phyloP scores from a whole-genome alignment of 2,797 vertebrate genomes.

The Pipistrellus pygmaeus region DNA sequence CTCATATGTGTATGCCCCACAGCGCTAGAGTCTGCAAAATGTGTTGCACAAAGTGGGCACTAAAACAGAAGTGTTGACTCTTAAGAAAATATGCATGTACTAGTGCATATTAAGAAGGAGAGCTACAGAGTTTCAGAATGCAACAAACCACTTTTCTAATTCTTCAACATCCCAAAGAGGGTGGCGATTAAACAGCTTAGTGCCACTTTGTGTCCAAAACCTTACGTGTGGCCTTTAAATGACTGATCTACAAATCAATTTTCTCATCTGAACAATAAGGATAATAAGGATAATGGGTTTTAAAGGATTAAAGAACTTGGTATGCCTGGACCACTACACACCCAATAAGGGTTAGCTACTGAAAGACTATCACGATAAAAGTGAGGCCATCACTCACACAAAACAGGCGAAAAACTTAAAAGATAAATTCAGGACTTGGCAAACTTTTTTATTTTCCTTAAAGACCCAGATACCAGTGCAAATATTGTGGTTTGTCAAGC shows the following conservation, averaged over 20 bases:
- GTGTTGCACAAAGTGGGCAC: not conserved
- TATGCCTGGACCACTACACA: not conserved
- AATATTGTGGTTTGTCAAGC: not conserved
- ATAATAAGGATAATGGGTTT: not conserved
- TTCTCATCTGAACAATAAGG: not conserved
- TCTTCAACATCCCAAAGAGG: not conserved
- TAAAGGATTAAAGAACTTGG: not conserved
- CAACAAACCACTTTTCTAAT: slow-evolving; percentile 4
- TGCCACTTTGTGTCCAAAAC: not conserved
- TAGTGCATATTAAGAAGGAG: not conserved
- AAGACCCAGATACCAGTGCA: not conserved
- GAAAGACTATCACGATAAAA: slow-evolving; percentile 13
- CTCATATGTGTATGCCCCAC: not conserved
- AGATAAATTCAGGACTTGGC: not conserved
- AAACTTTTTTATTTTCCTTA: not conserved
- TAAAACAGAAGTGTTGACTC: not conserved
- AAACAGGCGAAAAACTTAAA: not conserved
- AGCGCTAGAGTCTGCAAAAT: not conserved
- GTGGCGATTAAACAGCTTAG: not conserved
- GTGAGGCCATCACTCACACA: not conserved
- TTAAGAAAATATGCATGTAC: not conserved
- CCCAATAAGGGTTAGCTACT: not conserved
- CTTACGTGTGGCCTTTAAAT: not conserved
- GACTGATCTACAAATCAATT: not conserved
- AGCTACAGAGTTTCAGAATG: not conserved